Conservation (phyloP, 2,888 invertebrate genomes). For the Caenorhabditis sp. region DNA sequence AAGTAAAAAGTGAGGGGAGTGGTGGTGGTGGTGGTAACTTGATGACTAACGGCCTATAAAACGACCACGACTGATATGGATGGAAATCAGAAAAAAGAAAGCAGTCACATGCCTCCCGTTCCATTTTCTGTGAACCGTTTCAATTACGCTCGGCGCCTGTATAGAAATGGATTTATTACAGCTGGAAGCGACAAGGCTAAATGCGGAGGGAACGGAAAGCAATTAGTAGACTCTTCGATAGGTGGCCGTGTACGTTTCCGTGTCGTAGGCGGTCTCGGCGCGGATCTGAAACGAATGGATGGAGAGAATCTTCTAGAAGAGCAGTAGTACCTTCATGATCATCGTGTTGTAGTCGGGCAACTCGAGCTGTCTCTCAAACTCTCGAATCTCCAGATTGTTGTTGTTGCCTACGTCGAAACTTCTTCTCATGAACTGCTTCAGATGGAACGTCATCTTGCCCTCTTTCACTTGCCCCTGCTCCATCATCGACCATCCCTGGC, state of each 20-base stretch:
- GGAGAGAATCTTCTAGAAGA: neutral
- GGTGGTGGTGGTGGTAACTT: conserved; percentile 9
- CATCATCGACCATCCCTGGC: conserved; percentile 78
- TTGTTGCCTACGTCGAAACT: conserved; percentile 76
- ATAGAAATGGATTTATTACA: conserved; percentile 30
- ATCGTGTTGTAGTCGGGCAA: conserved; percentile 75
- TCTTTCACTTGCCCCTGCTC: conserved; percentile 78
- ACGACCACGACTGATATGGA: conserved; percentile 29
- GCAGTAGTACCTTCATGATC: conserved; percentile 63
- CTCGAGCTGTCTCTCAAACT: conserved; percentile 77
- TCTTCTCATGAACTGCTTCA: conserved; percentile 77
- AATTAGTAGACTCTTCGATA: conserved; percentile 64
- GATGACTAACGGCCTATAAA: conserved; percentile 32
- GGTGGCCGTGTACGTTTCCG: conserved; percentile 74
- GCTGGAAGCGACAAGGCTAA: conserved; percentile 8
- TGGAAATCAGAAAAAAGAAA: conserved; percentile 27
- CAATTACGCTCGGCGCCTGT: neutral
- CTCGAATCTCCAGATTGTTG: conserved; percentile 74
- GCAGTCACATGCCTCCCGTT: conserved; percentile 30
- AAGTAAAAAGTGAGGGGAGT: neutral
- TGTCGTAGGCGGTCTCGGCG: conserved; percentile 75
- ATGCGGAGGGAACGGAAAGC: conserved; percentile 3
- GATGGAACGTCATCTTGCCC: conserved; percentile 76
- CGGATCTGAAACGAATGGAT: conserved; percentile 59
- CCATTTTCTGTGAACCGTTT: conserved; percentile 12